A percentile compares a stretch with the other conserved stretches of the same genome.
phyloP scores from a whole-genome alignment of 2,888 invertebrate genomes.

The Epinotia brunnichana region DNA sequence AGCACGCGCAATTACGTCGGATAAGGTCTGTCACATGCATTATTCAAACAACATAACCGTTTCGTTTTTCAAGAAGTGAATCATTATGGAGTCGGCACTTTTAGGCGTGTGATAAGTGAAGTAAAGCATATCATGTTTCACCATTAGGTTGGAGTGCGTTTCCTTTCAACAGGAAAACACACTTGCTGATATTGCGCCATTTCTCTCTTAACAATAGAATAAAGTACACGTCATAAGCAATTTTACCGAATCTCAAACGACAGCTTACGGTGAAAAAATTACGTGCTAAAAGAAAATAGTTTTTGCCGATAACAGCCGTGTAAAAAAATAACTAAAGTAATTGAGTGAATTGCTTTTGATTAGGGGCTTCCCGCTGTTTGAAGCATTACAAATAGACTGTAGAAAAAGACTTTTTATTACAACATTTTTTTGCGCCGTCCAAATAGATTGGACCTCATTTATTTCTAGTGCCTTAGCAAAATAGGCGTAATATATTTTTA shows the following conservation, averaged over 20 bases:
- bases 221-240: conserved; percentile 9
- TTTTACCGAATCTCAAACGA: neutral
- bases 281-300: conserved; percentile 11
- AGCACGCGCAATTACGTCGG: neutral
- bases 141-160: neutral
- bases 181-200: conserved; percentile 4
- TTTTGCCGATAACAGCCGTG: neutral
- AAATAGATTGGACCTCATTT: conserved; percentile 26
- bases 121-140: conserved; percentile 8
- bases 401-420: neutral
- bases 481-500: conserved; percentile 26
- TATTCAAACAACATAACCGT: neutral
- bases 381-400: conserved; percentile 10
- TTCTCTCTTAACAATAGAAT: neutral
- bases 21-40: neutral
- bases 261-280: neutral
- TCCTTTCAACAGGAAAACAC: conserved; percentile 10
- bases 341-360: conserved; percentile 17
- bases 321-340: conserved; percentile 3
- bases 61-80: neutral
- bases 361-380: neutral
- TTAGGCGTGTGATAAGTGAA: neutral
- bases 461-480: conserved; percentile 21
- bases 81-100: neutral
- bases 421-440: conserved; percentile 1